Evolutionary conservation across 2,888 invertebrate genomes (phyloP).

Genomic region (Melinaea marsaeus): DNA sequence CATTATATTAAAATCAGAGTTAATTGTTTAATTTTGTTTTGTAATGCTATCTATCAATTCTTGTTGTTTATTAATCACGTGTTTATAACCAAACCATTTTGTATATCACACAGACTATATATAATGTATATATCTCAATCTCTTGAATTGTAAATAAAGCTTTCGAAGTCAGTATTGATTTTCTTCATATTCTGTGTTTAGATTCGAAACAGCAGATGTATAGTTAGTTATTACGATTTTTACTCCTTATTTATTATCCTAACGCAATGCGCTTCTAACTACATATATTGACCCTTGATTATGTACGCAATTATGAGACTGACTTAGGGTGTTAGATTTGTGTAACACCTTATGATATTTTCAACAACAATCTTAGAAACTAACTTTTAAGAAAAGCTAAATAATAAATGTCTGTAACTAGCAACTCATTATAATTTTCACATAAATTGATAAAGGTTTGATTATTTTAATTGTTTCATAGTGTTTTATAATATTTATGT

Average conservation of each 20-base stretch:
- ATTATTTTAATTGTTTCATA: neutral
- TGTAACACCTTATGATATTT: conserved; percentile 38
- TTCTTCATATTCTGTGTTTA: neutral
- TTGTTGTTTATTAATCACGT: no score
- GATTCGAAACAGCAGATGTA: conserved; percentile 13
- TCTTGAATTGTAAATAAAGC: neutral
- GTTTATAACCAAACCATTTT: no score
- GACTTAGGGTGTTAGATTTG: conserved; percentile 65
- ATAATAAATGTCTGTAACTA: no score
- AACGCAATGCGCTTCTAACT: conserved; percentile 32
- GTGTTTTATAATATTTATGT: no score
- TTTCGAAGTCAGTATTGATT: neutral
- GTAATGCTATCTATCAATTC: no score
- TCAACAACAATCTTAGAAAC: neutral
- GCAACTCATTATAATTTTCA: neutral
- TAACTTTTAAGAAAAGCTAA: neutral
- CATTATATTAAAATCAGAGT: no score
- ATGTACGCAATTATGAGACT: conserved; percentile 74
- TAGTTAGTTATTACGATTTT: conserved; percentile 20
- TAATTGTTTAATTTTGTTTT: no score
- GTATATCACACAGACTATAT: no score
- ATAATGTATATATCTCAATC: no score
- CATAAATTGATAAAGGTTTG: neutral
- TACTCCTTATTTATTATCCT: conserved; percentile 33
- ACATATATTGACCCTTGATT: conserved; percentile 49